Evolutionary conservation across 1,140 invertebrate species (phyloP).

Genomic region (Heliconius congener): DNA sequence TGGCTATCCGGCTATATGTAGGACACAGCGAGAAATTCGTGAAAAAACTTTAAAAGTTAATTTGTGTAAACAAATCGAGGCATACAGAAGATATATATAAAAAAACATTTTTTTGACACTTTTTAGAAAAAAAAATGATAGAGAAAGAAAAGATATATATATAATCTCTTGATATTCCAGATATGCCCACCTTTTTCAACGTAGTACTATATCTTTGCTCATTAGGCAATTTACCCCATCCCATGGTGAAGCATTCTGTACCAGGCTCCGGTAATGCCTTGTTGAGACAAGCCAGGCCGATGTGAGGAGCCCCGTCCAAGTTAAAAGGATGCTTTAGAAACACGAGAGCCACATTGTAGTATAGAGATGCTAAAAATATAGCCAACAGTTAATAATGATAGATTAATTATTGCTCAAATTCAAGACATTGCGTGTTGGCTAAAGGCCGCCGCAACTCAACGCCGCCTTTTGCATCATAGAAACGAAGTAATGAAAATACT

Average conservation of each 20-base stretch:
- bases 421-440: no score
- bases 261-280: constrained; percentile 11
- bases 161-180: background rate
- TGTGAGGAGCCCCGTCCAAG: constrained; percentile 36
- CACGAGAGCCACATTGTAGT: constrained; percentile 43
- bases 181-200: constrained; percentile 46
- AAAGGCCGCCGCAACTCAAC: no score
- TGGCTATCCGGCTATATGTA: background rate
- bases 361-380: constrained; percentile 36
- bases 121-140: background rate
- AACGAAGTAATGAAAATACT: no score
- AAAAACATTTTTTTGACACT: no score
- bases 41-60: no score
- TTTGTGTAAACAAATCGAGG: no score
- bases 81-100: no score
- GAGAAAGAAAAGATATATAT: background rate
- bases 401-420: no score
- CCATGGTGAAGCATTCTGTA: constrained; percentile 47
- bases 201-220: constrained; percentile 24
- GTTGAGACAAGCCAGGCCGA: constrained; percentile 42
- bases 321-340: constrained; percentile 37
- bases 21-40: background rate
- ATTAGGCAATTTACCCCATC: constrained; percentile 44
- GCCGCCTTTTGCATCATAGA: no score
- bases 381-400: no score